Evolutionary conservation across 2,797 vertebrate species (phyloP).

Genomic region (Chanos chanos): DNA sequence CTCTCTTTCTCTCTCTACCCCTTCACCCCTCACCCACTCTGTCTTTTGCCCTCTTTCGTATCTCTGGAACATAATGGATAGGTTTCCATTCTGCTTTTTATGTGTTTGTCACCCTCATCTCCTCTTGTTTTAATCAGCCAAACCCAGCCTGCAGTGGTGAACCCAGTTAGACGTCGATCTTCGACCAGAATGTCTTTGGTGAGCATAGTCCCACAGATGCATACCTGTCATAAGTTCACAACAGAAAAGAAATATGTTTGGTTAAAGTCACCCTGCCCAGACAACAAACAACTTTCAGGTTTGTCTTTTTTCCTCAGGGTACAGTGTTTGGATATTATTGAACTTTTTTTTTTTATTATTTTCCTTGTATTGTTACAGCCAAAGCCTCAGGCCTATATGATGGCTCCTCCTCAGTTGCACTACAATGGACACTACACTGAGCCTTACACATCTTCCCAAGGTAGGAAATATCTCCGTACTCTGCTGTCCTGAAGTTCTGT

Average conservation of each 20-base stretch:
- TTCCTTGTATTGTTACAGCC: slow-evolving; percentile 68
- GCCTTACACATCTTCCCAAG: slow-evolving; percentile 92
- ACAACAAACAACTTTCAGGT: background rate
- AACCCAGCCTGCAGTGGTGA: slow-evolving; percentile 81
- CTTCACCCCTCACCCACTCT: too few relatives aligned
- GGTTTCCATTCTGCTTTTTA: slow-evolving; percentile 1
- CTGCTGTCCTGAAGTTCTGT: background rate
- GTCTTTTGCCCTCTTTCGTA: too few relatives aligned
- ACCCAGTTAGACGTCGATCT: slow-evolving; percentile 86
- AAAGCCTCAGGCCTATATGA: slow-evolving; percentile 89
- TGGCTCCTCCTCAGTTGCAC: slow-evolving; percentile 88
- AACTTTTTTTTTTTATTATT: slow-evolving; percentile 40
- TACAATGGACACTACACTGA: slow-evolving; percentile 95
- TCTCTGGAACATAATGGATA: too few relatives aligned
- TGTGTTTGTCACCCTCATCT: slow-evolving; percentile 8
- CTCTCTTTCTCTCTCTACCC: too few relatives aligned
- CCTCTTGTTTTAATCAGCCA: slow-evolving; percentile 63
- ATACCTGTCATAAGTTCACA: too few relatives aligned
- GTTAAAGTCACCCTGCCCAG: too few relatives aligned
- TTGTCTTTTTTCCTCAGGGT: too few relatives aligned
- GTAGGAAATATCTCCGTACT: slow-evolving; percentile 71
- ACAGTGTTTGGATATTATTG: too few relatives aligned
- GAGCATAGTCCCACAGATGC: slow-evolving; percentile 47
- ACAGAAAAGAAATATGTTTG: too few relatives aligned
- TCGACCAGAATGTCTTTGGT: slow-evolving; percentile 94